Conservation (phyloP, 1,140 invertebrate species). For the Drosophila watanabei region DNA sequence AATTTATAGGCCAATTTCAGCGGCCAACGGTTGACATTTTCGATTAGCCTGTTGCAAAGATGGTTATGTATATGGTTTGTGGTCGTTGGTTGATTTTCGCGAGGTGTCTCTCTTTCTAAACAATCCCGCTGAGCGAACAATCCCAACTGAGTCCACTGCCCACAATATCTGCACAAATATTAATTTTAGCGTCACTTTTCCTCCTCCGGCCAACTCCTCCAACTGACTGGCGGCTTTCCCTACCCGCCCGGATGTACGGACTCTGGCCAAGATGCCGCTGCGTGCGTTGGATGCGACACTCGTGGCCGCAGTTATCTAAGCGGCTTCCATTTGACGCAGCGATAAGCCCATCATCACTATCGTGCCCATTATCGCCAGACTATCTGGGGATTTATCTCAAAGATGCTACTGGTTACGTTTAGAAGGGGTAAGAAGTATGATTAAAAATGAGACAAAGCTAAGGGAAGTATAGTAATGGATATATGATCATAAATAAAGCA, state of each 20-base stretch:
- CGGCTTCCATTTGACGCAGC: constrained; percentile 69
- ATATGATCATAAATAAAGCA: background rate
- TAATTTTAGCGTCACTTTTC: constrained; percentile 50
- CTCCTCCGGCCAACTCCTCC: constrained; percentile 8
- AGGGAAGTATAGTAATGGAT: background rate
- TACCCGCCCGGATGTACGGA: constrained; percentile 12
- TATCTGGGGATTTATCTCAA: constrained; percentile 60
- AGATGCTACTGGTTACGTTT: constrained; percentile 48
- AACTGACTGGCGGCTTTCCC: constrained; percentile 25
- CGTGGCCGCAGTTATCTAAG: constrained; percentile 65
- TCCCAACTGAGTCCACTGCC: constrained; percentile 4
- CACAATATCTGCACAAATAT: constrained; percentile 46
- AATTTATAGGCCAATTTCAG: constrained; percentile 62
- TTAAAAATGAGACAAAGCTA: background rate
- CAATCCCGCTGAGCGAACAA: constrained; percentile 1
- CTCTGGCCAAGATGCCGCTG: constrained; percentile 9
- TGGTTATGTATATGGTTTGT: constrained; percentile 12
- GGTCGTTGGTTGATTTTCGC: background rate
- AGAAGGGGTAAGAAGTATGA: background rate
- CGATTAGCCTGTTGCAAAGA: constrained; percentile 29
- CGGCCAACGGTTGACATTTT: constrained; percentile 25
- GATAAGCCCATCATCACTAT: constrained; percentile 61
- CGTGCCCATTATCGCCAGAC: constrained; percentile 44
- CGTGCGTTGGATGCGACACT: constrained; percentile 64
- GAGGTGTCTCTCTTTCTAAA: constrained; percentile 18